phyloP scores from a whole-genome alignment of 2,113 vertebrate species.

The Aphyosemion australe region DNA sequence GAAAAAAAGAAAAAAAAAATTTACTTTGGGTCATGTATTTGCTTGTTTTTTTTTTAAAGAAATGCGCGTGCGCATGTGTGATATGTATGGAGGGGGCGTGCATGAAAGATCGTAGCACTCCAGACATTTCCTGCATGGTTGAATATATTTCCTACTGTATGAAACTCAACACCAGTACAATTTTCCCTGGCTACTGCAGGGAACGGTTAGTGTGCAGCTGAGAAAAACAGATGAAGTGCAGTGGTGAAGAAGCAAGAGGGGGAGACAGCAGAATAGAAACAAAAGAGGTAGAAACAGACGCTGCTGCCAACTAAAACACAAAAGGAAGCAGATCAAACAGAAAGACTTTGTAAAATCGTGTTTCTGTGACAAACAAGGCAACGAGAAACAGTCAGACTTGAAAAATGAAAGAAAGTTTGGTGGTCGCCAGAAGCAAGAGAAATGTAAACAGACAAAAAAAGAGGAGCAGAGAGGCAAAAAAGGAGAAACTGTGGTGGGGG shows the following conservation, averaged over 20 bases:
- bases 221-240: constrained; percentile 52
- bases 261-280: constrained; percentile 7
- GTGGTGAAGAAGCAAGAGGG: constrained; percentile 11
- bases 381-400: background rate
- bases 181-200: constrained; percentile 27
- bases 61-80: constrained; percentile 4
- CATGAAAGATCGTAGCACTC: constrained; percentile 31
- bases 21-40: background rate
- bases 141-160: constrained; percentile 69
- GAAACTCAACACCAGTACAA: constrained; percentile 57
- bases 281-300: constrained; percentile 14
- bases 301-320: constrained; percentile 22
- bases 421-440: no score
- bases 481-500: background rate
- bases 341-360: constrained; percentile 14
- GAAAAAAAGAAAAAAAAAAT: background rate
- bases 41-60: constrained; percentile 9
- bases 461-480: background rate
- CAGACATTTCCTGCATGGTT: constrained; percentile 66
- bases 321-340: constrained; percentile 23
- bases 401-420: no score
- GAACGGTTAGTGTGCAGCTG: constrained; percentile 4
- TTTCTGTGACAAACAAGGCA: constrained; percentile 38
- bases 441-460: constrained; percentile 18
- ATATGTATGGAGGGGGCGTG: constrained; percentile 6